Percentiles rank a stretch among this genome's conserved stretches.
Conservation (phyloP, 2,113 vertebrate species). For the Oreocharis arfaki region DNA sequence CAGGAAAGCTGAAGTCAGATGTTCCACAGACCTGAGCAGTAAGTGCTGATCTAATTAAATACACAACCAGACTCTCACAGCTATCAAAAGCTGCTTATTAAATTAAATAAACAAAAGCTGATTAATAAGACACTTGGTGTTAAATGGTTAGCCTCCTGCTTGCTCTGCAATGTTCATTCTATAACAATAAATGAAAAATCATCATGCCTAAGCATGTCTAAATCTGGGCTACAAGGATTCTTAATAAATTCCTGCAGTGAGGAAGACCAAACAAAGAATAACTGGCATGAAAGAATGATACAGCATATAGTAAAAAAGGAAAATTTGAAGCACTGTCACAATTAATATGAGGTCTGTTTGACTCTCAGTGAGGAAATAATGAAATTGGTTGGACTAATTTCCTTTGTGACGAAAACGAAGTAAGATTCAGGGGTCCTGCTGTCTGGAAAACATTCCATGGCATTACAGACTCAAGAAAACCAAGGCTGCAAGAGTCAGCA, state of each 20-base stretch:
- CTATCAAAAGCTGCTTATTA: conserved; percentile 54
- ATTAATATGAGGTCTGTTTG: conserved; percentile 52
- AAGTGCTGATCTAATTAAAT: conserved; percentile 58
- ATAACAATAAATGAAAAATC: conserved; percentile 69
- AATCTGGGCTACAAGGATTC: conserved; percentile 54
- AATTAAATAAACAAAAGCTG: conserved; percentile 68
- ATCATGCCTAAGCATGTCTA: conserved; percentile 58
- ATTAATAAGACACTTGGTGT: conserved; percentile 63
- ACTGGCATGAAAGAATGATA: conserved; percentile 34
- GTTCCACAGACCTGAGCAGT: neutral
- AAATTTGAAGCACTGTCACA: conserved; percentile 38
- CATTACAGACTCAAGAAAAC: neutral
- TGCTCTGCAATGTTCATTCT: conserved; percentile 20
- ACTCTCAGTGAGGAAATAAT: neutral
- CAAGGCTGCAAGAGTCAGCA: neutral
- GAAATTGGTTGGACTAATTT: neutral
- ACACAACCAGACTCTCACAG: conserved; percentile 32
- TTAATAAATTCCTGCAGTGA: conserved; percentile 36
- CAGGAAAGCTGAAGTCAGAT: neutral
- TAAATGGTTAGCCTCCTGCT: conserved; percentile 57
- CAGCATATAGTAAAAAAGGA: conserved; percentile 30
- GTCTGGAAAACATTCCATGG: neutral
- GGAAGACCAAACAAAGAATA: conserved; percentile 44
- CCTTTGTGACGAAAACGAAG: neutral
- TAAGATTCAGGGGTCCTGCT: neutral